Evolutionary conservation across 2,797 vertebrate species (phyloP), one percentile per base, ranked within the genome.

Genomic region (Hippoglossus hippoglossus): DNA sequence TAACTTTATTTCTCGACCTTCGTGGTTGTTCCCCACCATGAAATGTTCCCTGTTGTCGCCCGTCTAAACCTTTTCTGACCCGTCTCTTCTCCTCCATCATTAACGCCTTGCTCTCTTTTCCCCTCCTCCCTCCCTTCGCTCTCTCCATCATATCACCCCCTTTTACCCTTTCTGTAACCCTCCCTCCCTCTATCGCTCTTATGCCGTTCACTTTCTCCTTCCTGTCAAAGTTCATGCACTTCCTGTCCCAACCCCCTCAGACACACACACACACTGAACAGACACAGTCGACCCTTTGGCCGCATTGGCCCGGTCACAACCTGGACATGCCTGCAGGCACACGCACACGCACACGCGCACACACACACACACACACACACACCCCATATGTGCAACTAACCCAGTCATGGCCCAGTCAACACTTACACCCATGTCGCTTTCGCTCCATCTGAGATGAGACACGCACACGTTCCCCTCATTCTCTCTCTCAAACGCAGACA

Each of bases 141-240:
- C 22, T 57, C 56, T 39, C 62, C 62, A 51, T 79, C 83, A 71
- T 63, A 25, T 63, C 19, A 7, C 64, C 81, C 68, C 68, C 6
- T 44, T 63, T 74, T 83, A 79, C 50, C 82, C 85, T 80, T 9
- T 79, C 80, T 28, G 75, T 28, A 80, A 88, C 89, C 60, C 67
- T 73, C 87, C 41, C 51, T 41, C 55, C 51, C 55, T 81, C 73
- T 61, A 61, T 82, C 64, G 2, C 72, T 73, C 62, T 59, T 57
- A 74, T 65, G 47, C 76, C 31, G 31, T 80, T 85, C 84, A 85
- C 89, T 87, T 89, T 88, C 88, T 90, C 87, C 77, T 89, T 92
- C 89, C 89, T 88, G 86, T 89, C 84, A 86, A 85, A 91, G 91
- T 91, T 92, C 90, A 78, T 87, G 87, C 89, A 91, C 90, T 93